Evolutionary conservation across 2,113 vertebrate species (phyloP), one percentile per base, ranked within the genome.

Genomic region (Clarias batrachus): DNA sequence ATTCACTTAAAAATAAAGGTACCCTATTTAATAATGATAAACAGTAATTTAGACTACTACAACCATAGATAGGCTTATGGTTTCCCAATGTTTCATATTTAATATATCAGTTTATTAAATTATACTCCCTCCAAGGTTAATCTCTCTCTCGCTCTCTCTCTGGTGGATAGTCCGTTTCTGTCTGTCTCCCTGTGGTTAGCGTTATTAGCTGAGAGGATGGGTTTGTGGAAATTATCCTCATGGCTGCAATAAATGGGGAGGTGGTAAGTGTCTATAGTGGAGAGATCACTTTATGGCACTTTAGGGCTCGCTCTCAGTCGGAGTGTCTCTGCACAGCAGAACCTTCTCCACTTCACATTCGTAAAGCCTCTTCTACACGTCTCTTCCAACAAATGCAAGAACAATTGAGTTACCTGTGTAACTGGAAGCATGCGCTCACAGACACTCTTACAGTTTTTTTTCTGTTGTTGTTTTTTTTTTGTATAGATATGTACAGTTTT

Each of bases 241-340:
- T 59, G 59, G 70, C 65, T 87, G 76, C 74, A 90, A 80, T 82
- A 81, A 82, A 41, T 73, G 70, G 66, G 82, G 48, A 84, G 74
- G 16, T 48, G 52, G 63, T 88, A 86, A 82, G 66, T 37, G 85
- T 87, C 90, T 65, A 25, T 65, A 84, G 70, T 52, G 23, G 71
- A 63, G 89, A 83, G 81, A 83, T 71, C 57, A 87, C 85, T 86
- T 90, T 23, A 90, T 86, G 85, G 25, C 37, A 76, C 62, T 73
- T 85, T 33, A 86, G 85, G 66, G 78, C 65, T 60, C 78, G 68
- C 73, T 48, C 37, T 73, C 78, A 41, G 33, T 57, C 56, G 9
- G 66, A 71, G 33, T 81, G 85, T 86, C 63, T 80, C 76, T 68
- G 62, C 23, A 52, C 74, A 68, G 76, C 30, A 25, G 62, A 54